A percentile compares a stretch with the other conserved stretches of the same genome.
Conservation (phyloP, 2,888 invertebrate genomes). For the Aphodius sticticus region DNA sequence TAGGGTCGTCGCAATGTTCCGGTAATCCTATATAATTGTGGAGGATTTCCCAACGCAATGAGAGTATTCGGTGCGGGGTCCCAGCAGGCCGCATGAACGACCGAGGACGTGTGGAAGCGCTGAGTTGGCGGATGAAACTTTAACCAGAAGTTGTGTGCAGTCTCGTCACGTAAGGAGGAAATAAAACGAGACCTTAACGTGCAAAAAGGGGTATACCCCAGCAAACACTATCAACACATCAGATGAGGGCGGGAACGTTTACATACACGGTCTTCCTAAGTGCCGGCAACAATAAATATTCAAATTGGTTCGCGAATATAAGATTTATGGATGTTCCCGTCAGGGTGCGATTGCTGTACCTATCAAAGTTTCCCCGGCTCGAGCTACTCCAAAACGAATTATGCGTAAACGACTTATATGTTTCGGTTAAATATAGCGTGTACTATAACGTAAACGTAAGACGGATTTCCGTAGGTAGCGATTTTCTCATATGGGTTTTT, state of each 20-base stretch:
- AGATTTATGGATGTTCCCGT: background rate
- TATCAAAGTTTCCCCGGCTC: too few species aligned
- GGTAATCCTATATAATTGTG: background rate
- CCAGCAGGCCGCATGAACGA: background rate
- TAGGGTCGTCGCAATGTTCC: background rate
- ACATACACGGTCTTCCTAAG: background rate
- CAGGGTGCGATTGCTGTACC: background rate
- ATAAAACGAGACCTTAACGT: background rate
- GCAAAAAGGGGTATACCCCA: background rate
- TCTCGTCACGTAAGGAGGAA: background rate
- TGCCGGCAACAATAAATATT: background rate
- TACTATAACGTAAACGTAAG: too few species aligned
- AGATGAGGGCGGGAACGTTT: background rate
- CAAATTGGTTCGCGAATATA: background rate
- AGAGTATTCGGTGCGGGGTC: background rate
- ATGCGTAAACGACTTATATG: too few species aligned
- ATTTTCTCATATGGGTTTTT: too few species aligned
- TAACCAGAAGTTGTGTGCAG: slow-evolving; percentile 4
- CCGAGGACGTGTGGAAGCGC: background rate
- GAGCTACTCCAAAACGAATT: too few species aligned
- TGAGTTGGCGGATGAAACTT: background rate
- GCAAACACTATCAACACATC: background rate
- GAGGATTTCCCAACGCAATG: background rate
- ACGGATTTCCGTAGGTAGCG: too few species aligned
- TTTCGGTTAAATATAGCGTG: too few species aligned